Conservation (phyloP, 2,797 vertebrate species). For the Pangasius djambal region DNA sequence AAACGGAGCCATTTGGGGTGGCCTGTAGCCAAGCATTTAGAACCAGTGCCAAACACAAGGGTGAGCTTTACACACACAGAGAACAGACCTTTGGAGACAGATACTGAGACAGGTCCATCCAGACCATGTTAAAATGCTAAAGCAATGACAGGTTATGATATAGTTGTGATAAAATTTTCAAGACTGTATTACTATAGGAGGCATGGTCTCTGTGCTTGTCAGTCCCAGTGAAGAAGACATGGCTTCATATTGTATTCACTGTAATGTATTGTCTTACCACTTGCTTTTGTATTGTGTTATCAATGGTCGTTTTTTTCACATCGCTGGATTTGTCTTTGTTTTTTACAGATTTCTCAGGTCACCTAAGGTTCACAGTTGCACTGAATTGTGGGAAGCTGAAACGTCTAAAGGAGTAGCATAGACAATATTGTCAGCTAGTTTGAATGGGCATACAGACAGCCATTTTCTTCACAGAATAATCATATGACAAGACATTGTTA, state of each 20-base stretch:
- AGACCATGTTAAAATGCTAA: background rate
- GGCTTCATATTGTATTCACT: background rate
- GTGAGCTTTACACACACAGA: constrained; percentile 39
- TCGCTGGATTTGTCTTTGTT: background rate
- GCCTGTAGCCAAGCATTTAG: constrained; percentile 46
- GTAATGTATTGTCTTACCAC: background rate
- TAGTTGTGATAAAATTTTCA: background rate
- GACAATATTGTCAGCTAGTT: background rate
- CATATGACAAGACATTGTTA: background rate
- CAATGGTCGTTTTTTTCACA: background rate
- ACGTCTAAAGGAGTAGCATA: too few relatives aligned
- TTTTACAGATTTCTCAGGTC: background rate
- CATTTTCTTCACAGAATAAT: background rate
- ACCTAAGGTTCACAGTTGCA: background rate
- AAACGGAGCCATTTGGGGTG: constrained; percentile 49
- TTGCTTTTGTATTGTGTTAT: background rate
- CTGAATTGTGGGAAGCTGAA: background rate
- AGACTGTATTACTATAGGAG: background rate
- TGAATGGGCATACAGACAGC: background rate
- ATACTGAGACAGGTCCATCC: background rate
- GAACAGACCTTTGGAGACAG: constrained; percentile 11
- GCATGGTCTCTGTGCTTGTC: background rate
- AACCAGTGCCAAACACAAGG: constrained; percentile 50
- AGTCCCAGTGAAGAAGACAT: background rate
- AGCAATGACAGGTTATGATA: background rate